These are phyloP conservation scores for Echinometra lucunter DNA, from an alignment of 53 echinoderm and acorn worm genomes.

Conservation along the genomic window DNA sequence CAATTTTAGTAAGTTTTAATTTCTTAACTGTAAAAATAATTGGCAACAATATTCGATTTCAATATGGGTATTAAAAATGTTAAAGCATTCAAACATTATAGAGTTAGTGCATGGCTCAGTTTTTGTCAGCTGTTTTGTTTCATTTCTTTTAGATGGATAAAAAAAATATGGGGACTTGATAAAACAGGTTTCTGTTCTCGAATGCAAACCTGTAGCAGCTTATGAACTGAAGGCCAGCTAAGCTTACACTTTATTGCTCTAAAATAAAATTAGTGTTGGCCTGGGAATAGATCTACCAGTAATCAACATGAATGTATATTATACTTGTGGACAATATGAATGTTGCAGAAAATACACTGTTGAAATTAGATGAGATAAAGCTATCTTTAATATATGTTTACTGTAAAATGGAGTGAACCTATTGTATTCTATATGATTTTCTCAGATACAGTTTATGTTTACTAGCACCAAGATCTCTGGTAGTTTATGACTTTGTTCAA, in stretches of 20 bases:
- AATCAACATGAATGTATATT: background rate
- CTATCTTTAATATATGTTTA: background rate
- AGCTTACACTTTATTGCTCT: background rate
- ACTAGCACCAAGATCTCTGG: background rate
- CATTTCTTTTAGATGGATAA: background rate
- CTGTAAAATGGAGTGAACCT: too few relatives aligned
- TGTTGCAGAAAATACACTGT: too few relatives aligned
- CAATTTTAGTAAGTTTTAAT: too few relatives aligned
- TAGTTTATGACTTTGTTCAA: background rate
- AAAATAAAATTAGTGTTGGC: background rate
- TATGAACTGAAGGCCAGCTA: background rate
- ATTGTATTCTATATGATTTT: background rate
- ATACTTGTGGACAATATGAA: background rate
- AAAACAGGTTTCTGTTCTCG: background rate
- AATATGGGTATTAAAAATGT: too few relatives aligned
- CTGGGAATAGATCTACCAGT: background rate
- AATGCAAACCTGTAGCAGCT: background rate
- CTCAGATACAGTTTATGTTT: background rate
- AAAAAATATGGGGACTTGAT: background rate
- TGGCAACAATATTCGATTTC: background rate
- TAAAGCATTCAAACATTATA: too few relatives aligned
- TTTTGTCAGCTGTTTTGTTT: background rate
- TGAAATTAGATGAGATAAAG: background rate
- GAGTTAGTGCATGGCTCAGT: background rate
- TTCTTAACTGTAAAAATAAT: background rate